Evolutionary conservation across 1,140 invertebrate genomes (phyloP).

Genomic region (Mylabris phalerata): DNA sequence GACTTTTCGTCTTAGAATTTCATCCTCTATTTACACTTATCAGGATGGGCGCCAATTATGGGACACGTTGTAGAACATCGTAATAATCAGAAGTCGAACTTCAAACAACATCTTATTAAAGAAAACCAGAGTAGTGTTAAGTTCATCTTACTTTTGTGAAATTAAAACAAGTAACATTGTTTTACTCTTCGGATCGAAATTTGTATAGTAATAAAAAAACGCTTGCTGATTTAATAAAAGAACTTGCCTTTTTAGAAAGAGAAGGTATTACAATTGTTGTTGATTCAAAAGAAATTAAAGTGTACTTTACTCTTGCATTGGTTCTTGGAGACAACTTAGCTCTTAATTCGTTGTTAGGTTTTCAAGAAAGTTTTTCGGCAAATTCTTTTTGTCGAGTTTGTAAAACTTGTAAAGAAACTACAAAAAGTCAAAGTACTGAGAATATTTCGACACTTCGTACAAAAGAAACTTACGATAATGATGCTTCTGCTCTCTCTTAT

Average conservation of each 20-base stretch:
- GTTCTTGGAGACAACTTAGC: constrained; percentile 36
- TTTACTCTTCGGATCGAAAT: constrained; percentile 32
- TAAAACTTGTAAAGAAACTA: constrained; percentile 15
- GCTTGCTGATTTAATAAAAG: constrained; percentile 30
- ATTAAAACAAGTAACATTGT: too few relatives aligned
- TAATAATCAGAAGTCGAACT: too few relatives aligned
- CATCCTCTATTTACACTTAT: too few relatives aligned
- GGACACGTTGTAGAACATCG: too few relatives aligned
- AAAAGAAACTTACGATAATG: constrained; percentile 11
- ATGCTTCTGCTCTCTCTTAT: background rate
- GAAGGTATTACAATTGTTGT: constrained; percentile 9
- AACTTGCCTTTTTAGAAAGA: constrained; percentile 29
- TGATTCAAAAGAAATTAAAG: constrained; percentile 2
- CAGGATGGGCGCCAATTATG: too few relatives aligned
- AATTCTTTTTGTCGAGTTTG: constrained; percentile 34
- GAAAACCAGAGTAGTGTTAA: too few relatives aligned
- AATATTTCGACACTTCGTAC: constrained; percentile 2
- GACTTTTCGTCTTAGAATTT: too few relatives aligned
- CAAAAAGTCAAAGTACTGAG: constrained; percentile 16
- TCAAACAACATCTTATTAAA: too few relatives aligned
- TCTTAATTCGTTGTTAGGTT: constrained; percentile 31
- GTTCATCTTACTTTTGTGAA: too few relatives aligned
- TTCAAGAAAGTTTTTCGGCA: constrained; percentile 29
- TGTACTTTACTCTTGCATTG: constrained; percentile 29
- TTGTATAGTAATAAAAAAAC: constrained; percentile 25